A percentile compares a stretch with the other conserved stretches of the same genome.
Evolutionary conservation across 2,888 invertebrate genomes (phyloP).

Genomic region (Sphecodes monilicornis): DNA sequence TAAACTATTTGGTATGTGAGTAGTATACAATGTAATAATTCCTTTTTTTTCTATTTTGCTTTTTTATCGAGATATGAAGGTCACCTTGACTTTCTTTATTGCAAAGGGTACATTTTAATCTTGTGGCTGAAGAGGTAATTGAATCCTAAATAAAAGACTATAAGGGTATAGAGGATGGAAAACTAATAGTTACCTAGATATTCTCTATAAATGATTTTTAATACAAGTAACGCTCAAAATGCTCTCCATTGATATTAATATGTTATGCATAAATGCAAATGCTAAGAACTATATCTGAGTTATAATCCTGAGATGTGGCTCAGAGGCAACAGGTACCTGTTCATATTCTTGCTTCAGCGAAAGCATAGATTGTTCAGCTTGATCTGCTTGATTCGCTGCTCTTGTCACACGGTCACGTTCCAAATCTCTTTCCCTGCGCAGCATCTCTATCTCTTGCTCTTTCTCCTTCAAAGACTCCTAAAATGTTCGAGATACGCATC

Average conservation of each 20-base stretch:
- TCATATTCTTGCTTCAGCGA: slow-evolving; percentile 88
- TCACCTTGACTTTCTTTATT: too few species aligned
- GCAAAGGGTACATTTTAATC: too few species aligned
- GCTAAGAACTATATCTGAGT: not conserved
- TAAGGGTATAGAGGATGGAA: too few species aligned
- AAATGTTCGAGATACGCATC: slow-evolving; percentile 58
- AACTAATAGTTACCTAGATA: too few species aligned
- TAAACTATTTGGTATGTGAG: too few species aligned
- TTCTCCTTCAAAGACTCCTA: slow-evolving; percentile 97
- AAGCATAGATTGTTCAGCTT: slow-evolving; percentile 89
- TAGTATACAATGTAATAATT: too few species aligned
- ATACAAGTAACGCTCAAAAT: too few species aligned
- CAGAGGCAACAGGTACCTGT: slow-evolving; percentile 84
- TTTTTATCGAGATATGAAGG: too few species aligned
- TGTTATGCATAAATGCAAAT: not conserved
- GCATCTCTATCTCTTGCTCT: slow-evolving; percentile 96
- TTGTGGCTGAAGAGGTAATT: too few species aligned
- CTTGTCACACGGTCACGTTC: slow-evolving; percentile 95
- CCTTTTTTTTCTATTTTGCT: too few species aligned
- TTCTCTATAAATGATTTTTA: too few species aligned
- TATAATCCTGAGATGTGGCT: not conserved
- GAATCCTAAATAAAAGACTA: too few species aligned
- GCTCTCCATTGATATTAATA: not conserved
- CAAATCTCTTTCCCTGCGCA: slow-evolving; percentile 95
- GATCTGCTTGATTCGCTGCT: slow-evolving; percentile 92